Evolutionary conservation across 2,888 invertebrate genomes (phyloP).

Genomic region (Panopea generosa): DNA sequence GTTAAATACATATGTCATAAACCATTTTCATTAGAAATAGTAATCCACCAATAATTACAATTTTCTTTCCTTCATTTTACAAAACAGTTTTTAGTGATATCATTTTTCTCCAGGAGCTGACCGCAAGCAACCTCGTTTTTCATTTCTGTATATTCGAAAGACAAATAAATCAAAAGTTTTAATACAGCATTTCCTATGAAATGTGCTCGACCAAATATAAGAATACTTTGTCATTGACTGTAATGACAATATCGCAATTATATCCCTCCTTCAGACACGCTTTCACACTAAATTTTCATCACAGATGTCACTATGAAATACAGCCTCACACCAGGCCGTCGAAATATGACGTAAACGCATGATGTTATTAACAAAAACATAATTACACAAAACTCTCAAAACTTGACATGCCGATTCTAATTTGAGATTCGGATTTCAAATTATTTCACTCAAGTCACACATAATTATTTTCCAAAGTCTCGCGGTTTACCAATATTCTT

Average conservation of each 20-base stretch:
- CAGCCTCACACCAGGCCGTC: conserved; percentile 21
- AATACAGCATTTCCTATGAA: no score
- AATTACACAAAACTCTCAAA: conserved; percentile 43
- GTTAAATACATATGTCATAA: no score
- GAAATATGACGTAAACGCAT: conserved; percentile 40
- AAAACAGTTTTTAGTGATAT: no score
- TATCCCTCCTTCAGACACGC: conserved; percentile 3
- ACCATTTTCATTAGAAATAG: no score
- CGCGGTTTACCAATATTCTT: conserved; percentile 21
- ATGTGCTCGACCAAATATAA: conserved; percentile 4
- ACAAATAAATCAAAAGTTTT: neutral
- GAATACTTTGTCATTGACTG: conserved; percentile 12
- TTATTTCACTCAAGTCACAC: conserved; percentile 47
- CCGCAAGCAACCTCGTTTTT: no score
- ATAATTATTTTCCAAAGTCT: conserved; percentile 42
- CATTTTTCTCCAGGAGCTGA: no score
- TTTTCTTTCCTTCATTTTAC: no score
- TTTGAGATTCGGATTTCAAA: conserved; percentile 57
- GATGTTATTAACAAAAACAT: conserved; percentile 50
- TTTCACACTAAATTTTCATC: conserved; percentile 34
- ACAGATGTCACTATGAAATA: conserved; percentile 40
- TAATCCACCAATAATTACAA: no score
- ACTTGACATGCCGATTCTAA: conserved; percentile 50
- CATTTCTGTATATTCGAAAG: neutral
- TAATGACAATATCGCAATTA: conserved; percentile 32